These are phyloP conservation scores for Aptenodytes patagonicus DNA, from an alignment of 2,113 vertebrate species.

Conservation along the genomic window DNA sequence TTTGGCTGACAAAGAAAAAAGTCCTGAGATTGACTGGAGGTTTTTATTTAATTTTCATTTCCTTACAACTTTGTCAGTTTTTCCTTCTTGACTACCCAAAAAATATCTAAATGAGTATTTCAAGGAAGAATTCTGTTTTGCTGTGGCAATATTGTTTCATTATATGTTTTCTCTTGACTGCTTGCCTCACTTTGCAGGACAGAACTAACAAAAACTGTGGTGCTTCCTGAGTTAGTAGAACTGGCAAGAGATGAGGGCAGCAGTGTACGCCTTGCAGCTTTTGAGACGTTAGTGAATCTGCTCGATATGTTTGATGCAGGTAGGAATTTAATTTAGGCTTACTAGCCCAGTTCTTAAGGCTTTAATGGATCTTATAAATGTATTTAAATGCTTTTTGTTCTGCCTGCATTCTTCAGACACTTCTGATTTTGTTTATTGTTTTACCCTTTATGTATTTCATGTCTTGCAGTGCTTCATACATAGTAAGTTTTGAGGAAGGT, in stretches of 20 bases:
- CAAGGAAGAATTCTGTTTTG: background rate
- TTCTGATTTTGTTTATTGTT: background rate
- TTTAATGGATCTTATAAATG: background rate
- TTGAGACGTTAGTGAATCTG: slow-evolving; percentile 89
- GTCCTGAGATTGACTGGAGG: background rate
- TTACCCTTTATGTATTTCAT: background rate
- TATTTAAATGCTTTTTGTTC: background rate
- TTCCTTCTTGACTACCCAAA: background rate
- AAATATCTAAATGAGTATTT: background rate
- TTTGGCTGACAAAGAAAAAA: background rate
- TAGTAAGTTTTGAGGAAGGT: background rate
- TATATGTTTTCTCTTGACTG: background rate
- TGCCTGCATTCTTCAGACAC: background rate
- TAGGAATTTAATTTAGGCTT: slow-evolving; percentile 46
- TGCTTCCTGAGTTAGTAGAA: slow-evolving; percentile 90
- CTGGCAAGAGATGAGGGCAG: slow-evolving; percentile 86
- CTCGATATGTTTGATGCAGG: slow-evolving; percentile 88
- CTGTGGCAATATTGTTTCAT: background rate
- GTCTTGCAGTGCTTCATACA: background rate
- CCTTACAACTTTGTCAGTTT: background rate
- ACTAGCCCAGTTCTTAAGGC: background rate
- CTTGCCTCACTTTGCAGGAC: slow-evolving; percentile 71
- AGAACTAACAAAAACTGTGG: slow-evolving; percentile 85
- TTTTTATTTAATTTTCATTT: background rate
- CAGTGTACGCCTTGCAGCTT: slow-evolving; percentile 88